These are phyloP conservation scores for Drosophila diplacantha DNA, from an alignment of 2,888 invertebrate genomes.

Conservation along the genomic window DNA sequence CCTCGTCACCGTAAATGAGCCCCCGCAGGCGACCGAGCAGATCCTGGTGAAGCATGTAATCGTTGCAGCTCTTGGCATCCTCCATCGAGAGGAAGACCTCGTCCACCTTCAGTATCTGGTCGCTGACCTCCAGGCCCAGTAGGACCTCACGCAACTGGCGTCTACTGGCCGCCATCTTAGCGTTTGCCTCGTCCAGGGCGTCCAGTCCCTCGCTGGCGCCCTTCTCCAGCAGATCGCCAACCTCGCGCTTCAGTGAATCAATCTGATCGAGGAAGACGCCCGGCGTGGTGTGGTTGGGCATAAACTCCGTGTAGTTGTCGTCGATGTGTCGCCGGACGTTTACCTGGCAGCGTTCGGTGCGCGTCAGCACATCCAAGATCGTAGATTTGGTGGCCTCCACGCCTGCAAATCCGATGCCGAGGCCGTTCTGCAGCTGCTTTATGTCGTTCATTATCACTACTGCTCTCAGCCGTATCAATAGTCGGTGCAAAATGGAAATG, in stretches of 20 bases:
- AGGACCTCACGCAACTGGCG: slow-evolving; percentile 80
- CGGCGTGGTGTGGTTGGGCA: slow-evolving; percentile 73
- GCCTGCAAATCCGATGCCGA: slow-evolving; percentile 28
- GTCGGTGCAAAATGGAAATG: background rate
- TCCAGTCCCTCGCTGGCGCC: slow-evolving; percentile 82
- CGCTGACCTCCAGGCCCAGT: slow-evolving; percentile 79
- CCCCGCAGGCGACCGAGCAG: slow-evolving; percentile 70
- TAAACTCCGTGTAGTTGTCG: slow-evolving; percentile 76
- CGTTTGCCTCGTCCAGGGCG: slow-evolving; percentile 81
- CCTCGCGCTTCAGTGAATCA: slow-evolving; percentile 66
- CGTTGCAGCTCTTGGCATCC: slow-evolving; percentile 73
- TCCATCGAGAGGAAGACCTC: slow-evolving; percentile 78
- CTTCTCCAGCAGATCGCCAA: slow-evolving; percentile 68
- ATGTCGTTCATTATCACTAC: background rate
- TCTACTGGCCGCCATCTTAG: slow-evolving; percentile 81
- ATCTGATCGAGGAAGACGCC: slow-evolving; percentile 75
- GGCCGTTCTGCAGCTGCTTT: slow-evolving; percentile 34
- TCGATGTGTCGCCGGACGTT: slow-evolving; percentile 75
- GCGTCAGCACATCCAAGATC: slow-evolving; percentile 69
- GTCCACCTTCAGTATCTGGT: slow-evolving; percentile 78
- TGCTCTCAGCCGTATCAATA: background rate
- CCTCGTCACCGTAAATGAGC: slow-evolving; percentile 64
- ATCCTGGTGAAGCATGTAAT: slow-evolving; percentile 72
- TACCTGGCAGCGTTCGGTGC: slow-evolving; percentile 74
- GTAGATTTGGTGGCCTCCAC: slow-evolving; percentile 68